Percentiles rank a stretch among this genome's conserved stretches.
These are phyloP conservation scores for Drosophila hydei DNA, from an alignment of 1,140 invertebrate genomes.

Conservation along the genomic window DNA sequence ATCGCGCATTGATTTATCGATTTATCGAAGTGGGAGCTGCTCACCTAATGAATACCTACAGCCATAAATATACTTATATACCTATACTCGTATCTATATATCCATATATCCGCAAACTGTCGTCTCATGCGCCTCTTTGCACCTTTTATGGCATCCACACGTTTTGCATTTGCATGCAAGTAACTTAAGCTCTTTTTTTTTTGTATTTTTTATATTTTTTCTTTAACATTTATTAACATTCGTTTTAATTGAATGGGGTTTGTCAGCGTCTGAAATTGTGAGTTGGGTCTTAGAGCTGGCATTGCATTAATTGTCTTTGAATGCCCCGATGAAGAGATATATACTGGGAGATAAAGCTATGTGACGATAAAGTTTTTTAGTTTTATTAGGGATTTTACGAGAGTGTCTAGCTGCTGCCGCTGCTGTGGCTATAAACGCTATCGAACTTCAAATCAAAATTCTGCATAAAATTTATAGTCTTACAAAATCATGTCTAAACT, in stretches of 20 bases:
- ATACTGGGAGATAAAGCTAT: not conserved
- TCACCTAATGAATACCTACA: constrained; percentile 30
- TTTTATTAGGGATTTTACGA: too few species aligned
- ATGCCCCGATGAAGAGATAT: constrained; percentile 5
- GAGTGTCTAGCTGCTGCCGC: too few species aligned
- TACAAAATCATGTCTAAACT: too few species aligned
- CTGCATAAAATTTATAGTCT: too few species aligned
- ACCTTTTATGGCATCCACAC: constrained; percentile 46
- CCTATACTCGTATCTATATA: not conserved
- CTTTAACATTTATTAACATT: constrained; percentile 12
- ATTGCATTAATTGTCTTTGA: not conserved
- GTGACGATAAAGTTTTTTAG: too few species aligned
- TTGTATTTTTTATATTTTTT: not conserved
- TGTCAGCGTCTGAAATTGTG: constrained; percentile 4
- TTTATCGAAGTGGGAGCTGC: constrained; percentile 37
- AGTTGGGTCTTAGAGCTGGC: not conserved
- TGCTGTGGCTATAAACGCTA: too few species aligned
- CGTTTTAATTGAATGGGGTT: constrained; percentile 26
- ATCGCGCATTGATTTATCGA: constrained; percentile 36
- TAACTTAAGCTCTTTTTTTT: constrained; percentile 5
- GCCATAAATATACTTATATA: not conserved
- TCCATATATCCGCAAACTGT: constrained; percentile 33
- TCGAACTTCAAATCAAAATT: too few species aligned
- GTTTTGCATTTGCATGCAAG: constrained; percentile 39
- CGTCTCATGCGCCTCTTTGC: constrained; percentile 42